Evolutionary conservation across 2,113 vertebrate species (phyloP).

Genomic region (Picathartes gymnocephalus): DNA sequence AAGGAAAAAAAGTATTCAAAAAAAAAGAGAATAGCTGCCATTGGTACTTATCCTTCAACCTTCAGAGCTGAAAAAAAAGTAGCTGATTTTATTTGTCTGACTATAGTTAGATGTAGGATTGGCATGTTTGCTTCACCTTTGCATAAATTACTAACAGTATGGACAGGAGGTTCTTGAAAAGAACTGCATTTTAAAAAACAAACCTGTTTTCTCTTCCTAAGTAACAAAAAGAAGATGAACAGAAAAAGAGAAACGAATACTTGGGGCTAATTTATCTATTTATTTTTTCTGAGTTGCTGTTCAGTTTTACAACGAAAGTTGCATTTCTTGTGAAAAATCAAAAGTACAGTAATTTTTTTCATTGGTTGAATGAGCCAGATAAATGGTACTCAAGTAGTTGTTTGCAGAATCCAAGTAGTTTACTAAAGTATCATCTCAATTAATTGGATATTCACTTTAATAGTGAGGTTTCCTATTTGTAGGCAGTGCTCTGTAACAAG

Average conservation of each 20-base stretch:
- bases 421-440: conserved; percentile 58
- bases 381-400: conserved; percentile 49
- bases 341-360: conserved; percentile 30
- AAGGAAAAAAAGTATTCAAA: neutral
- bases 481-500: conserved; percentile 5
- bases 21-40: conserved; percentile 2
- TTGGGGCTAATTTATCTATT: neutral
- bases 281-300: neutral
- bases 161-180: conserved; percentile 5
- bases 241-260: neutral
- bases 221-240: neutral
- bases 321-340: conserved; percentile 14
- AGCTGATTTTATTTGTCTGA: conserved; percentile 50
- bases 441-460: conserved; percentile 62
- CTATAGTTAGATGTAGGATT: conserved; percentile 33
- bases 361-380: conserved; percentile 12
- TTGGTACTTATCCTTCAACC: conserved; percentile 37
- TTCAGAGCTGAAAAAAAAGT: neutral
- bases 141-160: conserved; percentile 38
- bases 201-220: neutral
- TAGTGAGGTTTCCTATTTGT: conserved; percentile 50
- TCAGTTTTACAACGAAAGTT: conserved; percentile 23
- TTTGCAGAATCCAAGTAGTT: conserved; percentile 59
- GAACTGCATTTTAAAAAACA: neutral
- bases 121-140: conserved; percentile 55